These are phyloP conservation scores for Melieria omissa DNA, from an alignment of 2,888 invertebrate genomes.

Conservation along the genomic window DNA sequence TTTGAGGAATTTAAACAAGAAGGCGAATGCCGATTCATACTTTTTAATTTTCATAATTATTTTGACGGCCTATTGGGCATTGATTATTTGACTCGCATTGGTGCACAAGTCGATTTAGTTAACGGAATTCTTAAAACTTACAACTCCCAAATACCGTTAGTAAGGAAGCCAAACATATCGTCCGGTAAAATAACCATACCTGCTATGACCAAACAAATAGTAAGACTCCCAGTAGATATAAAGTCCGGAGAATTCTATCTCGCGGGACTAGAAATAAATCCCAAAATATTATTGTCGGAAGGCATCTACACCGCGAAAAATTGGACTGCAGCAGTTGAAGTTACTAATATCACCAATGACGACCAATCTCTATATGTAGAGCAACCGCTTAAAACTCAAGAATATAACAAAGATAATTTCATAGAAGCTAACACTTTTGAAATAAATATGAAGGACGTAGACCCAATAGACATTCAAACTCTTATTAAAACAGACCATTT, in stretches of 20 bases:
- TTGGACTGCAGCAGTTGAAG: background rate
- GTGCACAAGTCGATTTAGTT: conserved; percentile 10
- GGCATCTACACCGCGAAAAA: background rate
- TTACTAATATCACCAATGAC: background rate
- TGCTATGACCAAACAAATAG: background rate
- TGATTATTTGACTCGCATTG: conserved; percentile 3
- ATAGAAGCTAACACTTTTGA: too few relatives aligned
- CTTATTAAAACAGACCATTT: conserved; percentile 3
- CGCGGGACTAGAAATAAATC: too few relatives aligned
- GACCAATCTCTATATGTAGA: background rate
- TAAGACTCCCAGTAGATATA: background rate
- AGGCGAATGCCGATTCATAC: background rate
- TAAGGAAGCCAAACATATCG: conserved; percentile 10
- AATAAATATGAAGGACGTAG: too few relatives aligned
- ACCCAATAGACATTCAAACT: background rate
- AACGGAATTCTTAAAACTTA: background rate
- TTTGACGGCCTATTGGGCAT: conserved; percentile 15
- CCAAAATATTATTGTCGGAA: too few relatives aligned
- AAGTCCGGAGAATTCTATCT: too few relatives aligned
- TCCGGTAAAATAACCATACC: background rate
- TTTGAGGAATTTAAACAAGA: too few relatives aligned
- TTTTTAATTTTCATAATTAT: conserved; percentile 16
- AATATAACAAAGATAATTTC: conserved; percentile 8
- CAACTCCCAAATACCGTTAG: background rate
- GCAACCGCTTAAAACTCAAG: background rate